Evolutionary conservation across 2,113 vertebrate species (phyloP).

Genomic region (Xyrauchen texanus): DNA sequence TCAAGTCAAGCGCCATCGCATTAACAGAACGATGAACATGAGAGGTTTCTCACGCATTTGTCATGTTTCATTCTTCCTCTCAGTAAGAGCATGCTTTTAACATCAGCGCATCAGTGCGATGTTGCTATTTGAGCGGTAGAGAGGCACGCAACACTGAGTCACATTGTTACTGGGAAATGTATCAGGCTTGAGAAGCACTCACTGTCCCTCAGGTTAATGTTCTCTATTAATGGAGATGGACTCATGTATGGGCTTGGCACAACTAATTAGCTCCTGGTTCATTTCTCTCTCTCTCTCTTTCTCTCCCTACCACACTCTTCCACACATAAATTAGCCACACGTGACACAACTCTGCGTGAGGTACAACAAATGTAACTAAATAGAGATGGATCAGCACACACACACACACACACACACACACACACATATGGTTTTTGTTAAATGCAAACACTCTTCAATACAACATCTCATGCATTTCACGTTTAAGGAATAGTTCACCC

Average conservation of each 20-base stretch:
- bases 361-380: neutral
- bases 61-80: slow-evolving; percentile 39
- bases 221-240: slow-evolving; percentile 79
- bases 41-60: slow-evolving; percentile 57
- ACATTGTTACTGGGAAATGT: slow-evolving; percentile 73
- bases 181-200: slow-evolving; percentile 72
- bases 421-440: neutral
- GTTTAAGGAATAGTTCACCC: too few relatives aligned
- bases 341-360: slow-evolving; percentile 20
- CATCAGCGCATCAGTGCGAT: slow-evolving; percentile 57
- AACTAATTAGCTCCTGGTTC: slow-evolving; percentile 76
- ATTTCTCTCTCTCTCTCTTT: slow-evolving; percentile 70
- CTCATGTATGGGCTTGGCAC: slow-evolving; percentile 69
- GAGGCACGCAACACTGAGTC: slow-evolving; percentile 65
- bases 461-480: too few relatives aligned
- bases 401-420: slow-evolving; percentile 20
- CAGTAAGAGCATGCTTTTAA: slow-evolving; percentile 72
- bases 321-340: slow-evolving; percentile 35
- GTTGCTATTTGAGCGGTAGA: slow-evolving; percentile 59
- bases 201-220: slow-evolving; percentile 80
- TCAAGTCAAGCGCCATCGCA: neutral
- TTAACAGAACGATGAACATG: slow-evolving; percentile 28
- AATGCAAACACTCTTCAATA: too few relatives aligned
- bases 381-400: slow-evolving; percentile 6
- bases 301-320: slow-evolving; percentile 20